A percentile compares a stretch with the other conserved stretches of the same genome.
Evolutionary conservation across 1,140 invertebrate genomes (phyloP).

Genomic region (Macrosteles quadrilineatus): DNA sequence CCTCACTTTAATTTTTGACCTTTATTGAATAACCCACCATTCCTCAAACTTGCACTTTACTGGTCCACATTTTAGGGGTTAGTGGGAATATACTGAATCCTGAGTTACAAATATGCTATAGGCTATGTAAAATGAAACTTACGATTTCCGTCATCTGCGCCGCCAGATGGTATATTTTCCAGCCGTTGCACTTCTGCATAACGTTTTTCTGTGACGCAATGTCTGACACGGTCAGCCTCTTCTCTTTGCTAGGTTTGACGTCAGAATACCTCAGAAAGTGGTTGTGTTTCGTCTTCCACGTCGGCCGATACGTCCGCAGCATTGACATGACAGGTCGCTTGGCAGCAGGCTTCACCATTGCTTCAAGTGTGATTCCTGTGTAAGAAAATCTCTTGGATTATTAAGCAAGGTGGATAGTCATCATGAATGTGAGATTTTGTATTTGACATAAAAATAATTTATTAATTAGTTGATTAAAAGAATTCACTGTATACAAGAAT

Average conservation of each 20-base stretch:
- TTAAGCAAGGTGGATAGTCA: too few relatives aligned
- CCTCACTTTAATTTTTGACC: too few relatives aligned
- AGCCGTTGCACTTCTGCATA: conserved; percentile 87
- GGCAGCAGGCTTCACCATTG: conserved; percentile 26
- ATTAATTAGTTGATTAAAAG: too few relatives aligned
- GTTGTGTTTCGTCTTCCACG: conserved; percentile 64
- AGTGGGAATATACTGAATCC: too few relatives aligned
- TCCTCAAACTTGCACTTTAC: too few relatives aligned
- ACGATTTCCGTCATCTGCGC: conserved; percentile 93
- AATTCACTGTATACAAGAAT: too few relatives aligned
- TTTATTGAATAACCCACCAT: too few relatives aligned
- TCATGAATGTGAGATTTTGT: too few relatives aligned
- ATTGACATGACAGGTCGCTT: conserved; percentile 54
- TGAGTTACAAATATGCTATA: too few relatives aligned
- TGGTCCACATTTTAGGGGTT: too few relatives aligned
- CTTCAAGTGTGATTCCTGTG: background rate
- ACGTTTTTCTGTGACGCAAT: conserved; percentile 87
- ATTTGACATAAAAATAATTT: too few relatives aligned
- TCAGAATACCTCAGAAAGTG: conserved; percentile 89
- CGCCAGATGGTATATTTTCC: conserved; percentile 91
- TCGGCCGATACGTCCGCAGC: conserved; percentile 52
- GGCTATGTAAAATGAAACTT: too few relatives aligned
- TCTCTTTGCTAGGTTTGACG: conserved; percentile 84
- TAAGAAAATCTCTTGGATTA: background rate
- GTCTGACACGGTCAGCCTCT: conserved; percentile 80